Conservation (phyloP, 2,888 invertebrate species). For the Epirrita christyi region DNA sequence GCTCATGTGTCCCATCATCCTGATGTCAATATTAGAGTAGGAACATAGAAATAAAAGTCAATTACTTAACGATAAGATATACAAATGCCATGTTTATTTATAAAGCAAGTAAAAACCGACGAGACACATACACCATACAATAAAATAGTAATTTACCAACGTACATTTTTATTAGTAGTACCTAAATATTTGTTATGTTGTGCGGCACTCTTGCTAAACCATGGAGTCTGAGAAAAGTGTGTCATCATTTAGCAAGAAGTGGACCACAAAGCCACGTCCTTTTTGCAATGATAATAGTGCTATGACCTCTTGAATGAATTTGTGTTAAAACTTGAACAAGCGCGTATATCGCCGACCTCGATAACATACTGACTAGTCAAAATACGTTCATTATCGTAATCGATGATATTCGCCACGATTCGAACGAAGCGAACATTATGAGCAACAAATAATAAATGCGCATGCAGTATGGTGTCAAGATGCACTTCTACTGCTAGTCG, state of each 20-base stretch:
- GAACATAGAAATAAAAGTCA: constrained; percentile 44
- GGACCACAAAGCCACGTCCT: constrained; percentile 6
- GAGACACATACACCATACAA: constrained; percentile 73
- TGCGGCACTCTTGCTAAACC: constrained; percentile 5
- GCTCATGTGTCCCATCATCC: too few relatives aligned
- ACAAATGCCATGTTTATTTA: constrained; percentile 81
- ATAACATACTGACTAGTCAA: constrained; percentile 30
- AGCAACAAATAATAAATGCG: constrained; percentile 30
- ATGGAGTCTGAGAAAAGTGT: neutral
- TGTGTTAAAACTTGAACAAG: constrained; percentile 7
- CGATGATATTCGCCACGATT: constrained; percentile 15
- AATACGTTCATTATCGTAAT: constrained; percentile 22
- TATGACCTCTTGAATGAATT: neutral
- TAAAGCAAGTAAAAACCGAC: constrained; percentile 81
- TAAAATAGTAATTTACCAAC: constrained; percentile 62
- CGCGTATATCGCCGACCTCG: constrained; percentile 18
- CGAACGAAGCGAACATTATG: neutral
- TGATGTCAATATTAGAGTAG: too few relatives aligned
- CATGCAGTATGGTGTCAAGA: neutral
- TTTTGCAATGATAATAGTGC: neutral
- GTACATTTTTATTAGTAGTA: constrained; percentile 46
- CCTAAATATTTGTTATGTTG: constrained; percentile 47
- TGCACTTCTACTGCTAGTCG: constrained; percentile 12
- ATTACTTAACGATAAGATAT: constrained; percentile 65
- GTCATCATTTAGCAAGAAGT: constrained; percentile 3